Conservation (phyloP, 2,113 vertebrate genomes). For the Glareola pratincola region DNA sequence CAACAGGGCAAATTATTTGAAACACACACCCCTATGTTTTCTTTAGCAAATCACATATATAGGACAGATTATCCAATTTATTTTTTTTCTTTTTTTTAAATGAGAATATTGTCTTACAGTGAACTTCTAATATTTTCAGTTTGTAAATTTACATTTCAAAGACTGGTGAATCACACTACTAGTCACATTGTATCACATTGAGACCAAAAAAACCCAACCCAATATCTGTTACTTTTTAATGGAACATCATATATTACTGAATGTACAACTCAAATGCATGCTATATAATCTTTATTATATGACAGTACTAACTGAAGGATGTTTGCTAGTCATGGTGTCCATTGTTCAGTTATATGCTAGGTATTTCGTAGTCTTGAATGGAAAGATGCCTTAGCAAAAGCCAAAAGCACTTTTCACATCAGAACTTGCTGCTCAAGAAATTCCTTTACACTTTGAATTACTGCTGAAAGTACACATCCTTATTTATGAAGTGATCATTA, state of each 20-base stretch:
- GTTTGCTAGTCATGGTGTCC: not conserved
- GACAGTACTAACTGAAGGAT: not conserved
- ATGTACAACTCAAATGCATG: not conserved
- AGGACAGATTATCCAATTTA: not conserved
- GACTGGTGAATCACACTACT: not conserved
- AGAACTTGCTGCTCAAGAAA: not conserved
- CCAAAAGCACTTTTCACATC: not conserved
- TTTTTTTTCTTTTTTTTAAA: not conserved
- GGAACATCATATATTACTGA: not conserved
- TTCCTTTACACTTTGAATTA: not conserved
- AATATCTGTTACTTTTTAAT: not conserved
- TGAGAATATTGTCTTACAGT: not conserved
- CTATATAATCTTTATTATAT: not conserved
- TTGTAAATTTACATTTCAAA: not conserved
- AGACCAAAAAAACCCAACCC: not conserved
- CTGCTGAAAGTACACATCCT: not conserved
- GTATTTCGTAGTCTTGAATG: not conserved
- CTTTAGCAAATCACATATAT: not conserved
- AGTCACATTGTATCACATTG: not conserved
- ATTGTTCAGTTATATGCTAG: not conserved
- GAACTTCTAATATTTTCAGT: not conserved
- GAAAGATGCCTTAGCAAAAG: not conserved
- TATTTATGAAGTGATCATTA: not conserved
- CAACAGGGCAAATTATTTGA: not conserved
- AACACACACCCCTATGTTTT: accelerated